phyloP scores from a whole-genome alignment of 2,797 vertebrate genomes.

The Prunella strophiata region DNA sequence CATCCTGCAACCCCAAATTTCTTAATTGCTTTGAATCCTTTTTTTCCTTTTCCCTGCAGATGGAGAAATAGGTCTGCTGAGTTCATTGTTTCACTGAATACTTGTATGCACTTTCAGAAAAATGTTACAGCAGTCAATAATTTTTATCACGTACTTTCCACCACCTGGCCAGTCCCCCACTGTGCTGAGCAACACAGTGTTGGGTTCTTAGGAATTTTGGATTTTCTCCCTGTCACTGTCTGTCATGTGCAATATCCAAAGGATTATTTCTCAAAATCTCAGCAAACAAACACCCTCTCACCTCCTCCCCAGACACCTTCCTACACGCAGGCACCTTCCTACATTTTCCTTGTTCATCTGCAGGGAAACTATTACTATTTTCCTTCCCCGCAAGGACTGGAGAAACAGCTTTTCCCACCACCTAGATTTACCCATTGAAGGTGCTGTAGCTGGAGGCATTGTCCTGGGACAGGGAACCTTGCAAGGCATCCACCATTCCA shows the following conservation, averaged over 20 bases:
- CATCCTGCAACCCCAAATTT: background rate
- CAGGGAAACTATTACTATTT: background rate
- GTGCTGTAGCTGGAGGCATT: background rate
- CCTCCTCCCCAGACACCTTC: background rate
- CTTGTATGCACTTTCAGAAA: background rate
- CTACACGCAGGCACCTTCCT: background rate
- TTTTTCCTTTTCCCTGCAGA: background rate
- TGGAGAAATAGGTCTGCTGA: background rate
- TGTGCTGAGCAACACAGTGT: accelerated
- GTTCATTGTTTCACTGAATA: background rate
- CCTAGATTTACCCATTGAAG: background rate
- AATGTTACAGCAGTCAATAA: background rate
- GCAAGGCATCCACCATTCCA: background rate
- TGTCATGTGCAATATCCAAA: background rate
- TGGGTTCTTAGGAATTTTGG: background rate
- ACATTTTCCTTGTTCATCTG: accelerated
- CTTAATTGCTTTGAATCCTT: background rate
- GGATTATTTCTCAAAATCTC: background rate
- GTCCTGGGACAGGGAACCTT: background rate
- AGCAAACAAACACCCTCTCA: background rate
- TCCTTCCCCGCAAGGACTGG: background rate
- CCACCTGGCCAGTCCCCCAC: background rate
- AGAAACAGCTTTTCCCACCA: background rate
- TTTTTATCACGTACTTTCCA: background rate
- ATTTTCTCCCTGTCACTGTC: background rate